Conservation (phyloP, 1,140 invertebrate species). For the Hyphantria cunea region DNA sequence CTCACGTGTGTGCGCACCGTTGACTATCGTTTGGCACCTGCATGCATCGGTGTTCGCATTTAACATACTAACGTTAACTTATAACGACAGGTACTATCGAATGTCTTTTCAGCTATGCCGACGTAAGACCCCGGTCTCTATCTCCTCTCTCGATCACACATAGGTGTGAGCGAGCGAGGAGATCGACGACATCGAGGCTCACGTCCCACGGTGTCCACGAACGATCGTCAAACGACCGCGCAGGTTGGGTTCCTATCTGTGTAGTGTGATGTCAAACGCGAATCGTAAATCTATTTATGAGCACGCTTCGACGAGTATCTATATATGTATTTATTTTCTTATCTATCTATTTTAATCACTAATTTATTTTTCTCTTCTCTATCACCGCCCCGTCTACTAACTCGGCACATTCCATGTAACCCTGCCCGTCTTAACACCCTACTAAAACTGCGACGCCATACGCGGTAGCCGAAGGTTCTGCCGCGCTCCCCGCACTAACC, state of each 20-base stretch:
- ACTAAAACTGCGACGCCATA: conserved; percentile 19
- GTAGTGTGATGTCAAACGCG: conserved; percentile 38
- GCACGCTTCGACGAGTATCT: conserved; percentile 57
- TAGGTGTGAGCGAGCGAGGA: conserved; percentile 45
- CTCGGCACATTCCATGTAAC: conserved; percentile 48
- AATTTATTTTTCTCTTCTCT: conserved; percentile 56
- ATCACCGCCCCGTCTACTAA: conserved; percentile 54
- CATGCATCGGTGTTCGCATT: conserved; percentile 42
- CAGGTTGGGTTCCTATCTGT: conserved; percentile 28
- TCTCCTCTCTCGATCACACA: conserved; percentile 48
- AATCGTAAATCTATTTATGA: conserved; percentile 35
- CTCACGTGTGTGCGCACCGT: conserved; percentile 56
- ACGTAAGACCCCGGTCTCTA: conserved; percentile 32
- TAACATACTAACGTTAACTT: conserved; percentile 5
- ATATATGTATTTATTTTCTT: conserved; percentile 46
- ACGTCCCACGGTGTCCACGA: conserved; percentile 35
- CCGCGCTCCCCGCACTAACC: conserved; percentile 37
- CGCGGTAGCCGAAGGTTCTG: conserved; percentile 29
- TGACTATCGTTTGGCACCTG: conserved; percentile 64
- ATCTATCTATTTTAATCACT: conserved; percentile 43
- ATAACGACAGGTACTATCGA: background rate
- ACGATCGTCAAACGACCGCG: conserved; percentile 54
- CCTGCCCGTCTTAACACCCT: conserved; percentile 25
- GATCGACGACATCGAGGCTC: conserved; percentile 24
- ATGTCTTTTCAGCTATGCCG: conserved; percentile 21